A percentile compares a stretch with the other conserved stretches of the same genome.
phyloP scores from a whole-genome alignment of 2,113 vertebrate genomes.

The Pteropus alecto region DNA sequence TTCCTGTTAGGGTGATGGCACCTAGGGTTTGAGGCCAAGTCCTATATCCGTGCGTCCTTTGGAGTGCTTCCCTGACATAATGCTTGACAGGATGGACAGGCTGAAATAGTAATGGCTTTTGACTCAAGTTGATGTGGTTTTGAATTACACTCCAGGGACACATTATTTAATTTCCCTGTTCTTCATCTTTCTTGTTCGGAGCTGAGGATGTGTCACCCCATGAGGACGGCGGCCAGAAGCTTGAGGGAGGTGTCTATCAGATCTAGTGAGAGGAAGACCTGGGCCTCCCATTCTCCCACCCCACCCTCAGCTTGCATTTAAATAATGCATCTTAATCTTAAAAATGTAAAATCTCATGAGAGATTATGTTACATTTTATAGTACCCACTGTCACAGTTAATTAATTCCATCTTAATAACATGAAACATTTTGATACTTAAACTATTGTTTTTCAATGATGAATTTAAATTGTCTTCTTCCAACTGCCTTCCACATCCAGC shows the following conservation, averaged over 20 bases:
- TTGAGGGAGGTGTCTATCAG: background rate
- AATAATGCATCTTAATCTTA: background rate
- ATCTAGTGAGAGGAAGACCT: background rate
- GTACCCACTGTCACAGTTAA: slow-evolving; percentile 14
- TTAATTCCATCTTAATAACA: slow-evolving; percentile 27
- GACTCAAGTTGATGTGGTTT: background rate
- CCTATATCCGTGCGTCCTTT: background rate
- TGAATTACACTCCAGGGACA: background rate
- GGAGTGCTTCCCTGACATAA: background rate
- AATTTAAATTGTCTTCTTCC: background rate
- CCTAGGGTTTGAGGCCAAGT: background rate
- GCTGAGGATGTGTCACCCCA: background rate
- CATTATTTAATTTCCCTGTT: slow-evolving; percentile 20
- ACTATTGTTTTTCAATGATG: background rate
- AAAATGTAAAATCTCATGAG: slow-evolving; percentile 31
- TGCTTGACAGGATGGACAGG: background rate
- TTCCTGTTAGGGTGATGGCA: background rate
- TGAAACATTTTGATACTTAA: slow-evolving; percentile 26
- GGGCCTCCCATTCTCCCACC: background rate
- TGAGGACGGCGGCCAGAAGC: background rate
- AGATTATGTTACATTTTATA: background rate
- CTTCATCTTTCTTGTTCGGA: slow-evolving; percentile 5
- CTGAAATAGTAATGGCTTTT: background rate
- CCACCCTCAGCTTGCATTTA: background rate
- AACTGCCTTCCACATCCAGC: background rate